Evolutionary conservation across 2,797 vertebrate genomes (phyloP).

Genomic region (Ctenochaetus hawaiiensis): DNA sequence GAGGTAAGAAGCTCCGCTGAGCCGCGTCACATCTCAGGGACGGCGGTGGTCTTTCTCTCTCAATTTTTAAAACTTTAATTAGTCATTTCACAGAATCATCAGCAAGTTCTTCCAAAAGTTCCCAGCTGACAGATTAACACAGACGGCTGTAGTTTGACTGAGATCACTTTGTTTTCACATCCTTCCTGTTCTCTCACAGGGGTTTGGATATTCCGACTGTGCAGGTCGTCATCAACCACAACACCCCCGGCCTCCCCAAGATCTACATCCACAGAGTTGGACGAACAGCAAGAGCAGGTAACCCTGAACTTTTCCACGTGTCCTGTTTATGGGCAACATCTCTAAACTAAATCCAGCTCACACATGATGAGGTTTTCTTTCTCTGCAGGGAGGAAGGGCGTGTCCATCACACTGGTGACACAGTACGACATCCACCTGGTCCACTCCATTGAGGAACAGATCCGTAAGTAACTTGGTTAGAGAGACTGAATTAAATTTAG

Average conservation of each 20-base stretch:
- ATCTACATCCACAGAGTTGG: constrained; percentile 97
- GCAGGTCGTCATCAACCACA: constrained; percentile 97
- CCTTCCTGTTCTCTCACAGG: constrained; percentile 73
- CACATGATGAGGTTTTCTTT: neutral
- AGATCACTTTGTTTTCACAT: neutral
- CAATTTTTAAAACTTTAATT: neutral
- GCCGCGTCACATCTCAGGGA: neutral
- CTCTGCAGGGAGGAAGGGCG: constrained; percentile 89
- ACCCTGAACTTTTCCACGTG: too few relatives aligned
- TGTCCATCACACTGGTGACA: constrained; percentile 94
- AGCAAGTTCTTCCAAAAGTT: neutral
- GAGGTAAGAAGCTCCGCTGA: constrained; percentile 81
- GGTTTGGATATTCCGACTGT: constrained; percentile 96
- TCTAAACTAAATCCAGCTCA: neutral
- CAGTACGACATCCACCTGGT: constrained; percentile 98
- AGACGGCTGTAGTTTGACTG: neutral
- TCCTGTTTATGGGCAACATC: too few relatives aligned
- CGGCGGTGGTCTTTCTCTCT: neutral
- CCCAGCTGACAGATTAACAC: neutral
- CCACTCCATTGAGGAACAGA: constrained; percentile 91
- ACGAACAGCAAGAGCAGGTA: constrained; percentile 95
- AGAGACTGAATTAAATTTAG: neutral
- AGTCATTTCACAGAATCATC: neutral
- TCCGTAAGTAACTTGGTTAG: constrained; percentile 80
- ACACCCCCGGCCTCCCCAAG: constrained; percentile 95